Evolutionary conservation across 2,113 vertebrate species (phyloP), one percentile per base, ranked within the genome.

Genomic region (Pachyramphus minor): DNA sequence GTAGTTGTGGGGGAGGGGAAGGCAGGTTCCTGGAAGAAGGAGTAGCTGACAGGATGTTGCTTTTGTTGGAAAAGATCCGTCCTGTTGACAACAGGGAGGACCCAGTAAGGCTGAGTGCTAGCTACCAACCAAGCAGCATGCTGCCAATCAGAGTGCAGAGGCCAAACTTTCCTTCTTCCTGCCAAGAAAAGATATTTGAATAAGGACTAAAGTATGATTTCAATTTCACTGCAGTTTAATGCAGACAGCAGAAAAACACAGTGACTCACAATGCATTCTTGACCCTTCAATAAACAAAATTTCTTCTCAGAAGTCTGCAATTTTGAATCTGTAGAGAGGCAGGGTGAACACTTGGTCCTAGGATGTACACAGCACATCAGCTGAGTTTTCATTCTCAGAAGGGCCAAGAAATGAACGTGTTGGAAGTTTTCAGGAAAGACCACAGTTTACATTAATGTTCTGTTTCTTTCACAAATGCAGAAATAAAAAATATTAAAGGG

Each of bases 21-120:
- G 53, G 66, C 93, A 95, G 89, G 91, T 97, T 96, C 95, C 94
- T 96, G 96, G 95, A 95, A 95, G 84, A 96, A 96, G 93, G 81
- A 97, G 89, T 82, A 96, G 66, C 91, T 93, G 81, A 95, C 89
- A 95, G 94, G 91, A 96, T 89, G 89, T 94, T 97, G 95, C 81
- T 96, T 95, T 96, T 96, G 77, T 95, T 97, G 95, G 94, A 97
- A 86, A 79, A 84, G 84, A 93, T 89, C 67, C 0, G 2, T 97
- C 74, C 74, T 96, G 95, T 93, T 96, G 93, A 96, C 84, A 89
- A 82, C 91, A 91, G 74, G 87, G 93, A 97, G 87, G 84, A 89
- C 81, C 62, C 89, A 85, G 31, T 45, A 31, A 82, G 44, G 33
- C 81, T 76, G 73, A 78, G 76, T 75, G 64, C 62, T 84, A 84